phyloP scores from a whole-genome alignment of 1,140 invertebrate species.

The Ceratitis capitata region DNA sequence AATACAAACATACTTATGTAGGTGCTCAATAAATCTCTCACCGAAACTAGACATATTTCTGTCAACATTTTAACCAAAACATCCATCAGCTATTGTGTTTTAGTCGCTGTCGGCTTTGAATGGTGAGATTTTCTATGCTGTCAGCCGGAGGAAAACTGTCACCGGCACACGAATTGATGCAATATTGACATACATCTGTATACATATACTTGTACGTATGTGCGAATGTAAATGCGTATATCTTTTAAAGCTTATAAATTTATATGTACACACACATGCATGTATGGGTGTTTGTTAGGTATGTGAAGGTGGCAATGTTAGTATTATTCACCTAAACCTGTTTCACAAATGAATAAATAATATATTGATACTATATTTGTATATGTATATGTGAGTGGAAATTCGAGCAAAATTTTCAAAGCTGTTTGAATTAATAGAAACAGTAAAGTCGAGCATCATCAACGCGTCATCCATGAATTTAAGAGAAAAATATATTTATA shows the following conservation, averaged over 20 bases:
- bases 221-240: too few relatives aligned
- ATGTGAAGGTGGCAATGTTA: background rate
- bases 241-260: too few relatives aligned
- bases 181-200: background rate
- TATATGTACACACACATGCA: background rate
- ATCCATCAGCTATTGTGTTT: background rate
- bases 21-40: background rate
- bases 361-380: background rate
- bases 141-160: background rate
- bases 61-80: background rate
- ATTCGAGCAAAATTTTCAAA: too few relatives aligned
- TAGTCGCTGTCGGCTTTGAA: background rate
- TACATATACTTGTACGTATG: too few relatives aligned
- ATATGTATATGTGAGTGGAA: background rate
- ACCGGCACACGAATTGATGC: background rate
- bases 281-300: background rate
- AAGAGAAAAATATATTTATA: too few relatives aligned
- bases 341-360: background rate
- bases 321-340: background rate
- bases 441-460: too few relatives aligned
- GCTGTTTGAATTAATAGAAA: too few relatives aligned
- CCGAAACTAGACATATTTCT: background rate
- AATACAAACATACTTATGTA: background rate
- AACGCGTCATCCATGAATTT: too few relatives aligned
- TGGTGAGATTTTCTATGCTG: background rate